Evolutionary conservation across 92 coral and sea anemone genomes (phyloP).

Genomic region (Epizoanthus ramosus): DNA sequence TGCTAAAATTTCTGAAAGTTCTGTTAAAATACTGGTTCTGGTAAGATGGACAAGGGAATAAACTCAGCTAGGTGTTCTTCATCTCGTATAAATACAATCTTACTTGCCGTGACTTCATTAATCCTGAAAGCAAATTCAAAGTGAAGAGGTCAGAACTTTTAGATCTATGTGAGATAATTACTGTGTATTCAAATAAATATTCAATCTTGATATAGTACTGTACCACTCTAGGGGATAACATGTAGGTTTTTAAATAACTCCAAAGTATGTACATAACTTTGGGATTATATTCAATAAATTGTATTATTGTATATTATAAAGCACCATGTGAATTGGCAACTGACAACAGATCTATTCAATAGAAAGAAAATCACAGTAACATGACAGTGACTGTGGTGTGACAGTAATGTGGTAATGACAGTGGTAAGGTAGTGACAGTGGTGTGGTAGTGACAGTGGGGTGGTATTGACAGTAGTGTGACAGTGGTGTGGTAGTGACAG

Average conservation of each 20-base stretch:
- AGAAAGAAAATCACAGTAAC: no score
- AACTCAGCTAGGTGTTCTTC: conserved; percentile 82
- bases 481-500: background rate
- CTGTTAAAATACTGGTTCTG: conserved; percentile 43
- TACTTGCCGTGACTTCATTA: conserved; percentile 89
- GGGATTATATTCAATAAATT: no score
- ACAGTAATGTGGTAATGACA: background rate
- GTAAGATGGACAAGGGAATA: conserved; percentile 74
- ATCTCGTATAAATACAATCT: conserved; percentile 85
- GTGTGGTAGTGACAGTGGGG: background rate
- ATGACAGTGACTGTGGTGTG: background rate
- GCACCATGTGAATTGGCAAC: no score
- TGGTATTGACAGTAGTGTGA: background rate
- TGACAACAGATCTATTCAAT: no score
- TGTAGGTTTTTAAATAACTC: no score
- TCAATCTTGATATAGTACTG: no score
- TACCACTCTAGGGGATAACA: no score
- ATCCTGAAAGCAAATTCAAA: conserved; percentile 65
- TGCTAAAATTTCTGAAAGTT: background rate
- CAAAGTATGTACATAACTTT: no score
- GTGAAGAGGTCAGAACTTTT: background rate
- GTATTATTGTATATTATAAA: no score
- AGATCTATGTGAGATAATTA: no score
- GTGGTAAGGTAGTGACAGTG: background rate
- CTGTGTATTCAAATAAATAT: no score